Evolutionary conservation across 2,113 vertebrate genomes (phyloP).

Genomic region (Notothenia coriiceps): DNA sequence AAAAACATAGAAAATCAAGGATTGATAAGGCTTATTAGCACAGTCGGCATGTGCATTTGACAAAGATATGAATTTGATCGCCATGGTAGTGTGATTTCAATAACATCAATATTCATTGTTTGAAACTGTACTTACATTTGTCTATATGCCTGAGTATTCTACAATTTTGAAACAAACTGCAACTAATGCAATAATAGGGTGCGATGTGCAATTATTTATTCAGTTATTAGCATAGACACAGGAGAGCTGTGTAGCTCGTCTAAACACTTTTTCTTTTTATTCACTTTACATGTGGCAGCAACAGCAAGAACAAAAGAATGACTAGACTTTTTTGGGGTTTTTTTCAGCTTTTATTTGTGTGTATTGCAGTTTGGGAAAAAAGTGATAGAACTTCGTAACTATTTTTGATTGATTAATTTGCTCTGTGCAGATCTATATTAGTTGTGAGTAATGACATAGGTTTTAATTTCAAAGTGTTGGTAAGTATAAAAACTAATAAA

Average conservation of each 20-base stretch:
- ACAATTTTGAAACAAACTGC: constrained; percentile 74
- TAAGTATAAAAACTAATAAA: constrained; percentile 82
- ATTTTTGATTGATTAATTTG: constrained; percentile 81
- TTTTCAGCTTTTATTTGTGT: constrained; percentile 74
- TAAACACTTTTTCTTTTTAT: constrained; percentile 32
- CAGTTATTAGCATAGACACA: constrained; percentile 60
- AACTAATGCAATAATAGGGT: constrained; percentile 84
- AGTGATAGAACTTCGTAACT: constrained; percentile 73
- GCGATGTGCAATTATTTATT: constrained; percentile 82
- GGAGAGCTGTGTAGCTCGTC: constrained; percentile 55
- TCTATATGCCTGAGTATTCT: constrained; percentile 73
- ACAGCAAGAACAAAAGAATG: constrained; percentile 55
- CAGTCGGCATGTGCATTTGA: constrained; percentile 29
- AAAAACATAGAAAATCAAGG: constrained; percentile 17
- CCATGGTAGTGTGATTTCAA: constrained; percentile 72
- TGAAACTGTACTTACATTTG: constrained; percentile 76
- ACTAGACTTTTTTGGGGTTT: constrained; percentile 23
- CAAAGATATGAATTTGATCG: constrained; percentile 34
- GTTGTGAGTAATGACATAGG: constrained; percentile 80
- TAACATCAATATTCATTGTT: constrained; percentile 74
- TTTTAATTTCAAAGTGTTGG: constrained; percentile 81
- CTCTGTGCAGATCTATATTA: constrained; percentile 83
- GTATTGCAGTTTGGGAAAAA: constrained; percentile 71
- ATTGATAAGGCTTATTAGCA: constrained; percentile 36
- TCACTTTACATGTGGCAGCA: constrained; percentile 58